Percentiles rank a stretch among this genome's conserved stretches.
These are phyloP conservation scores for Chironomus riparius DNA, from an alignment of 2,888 invertebrate genomes.

Conservation along the genomic window DNA sequence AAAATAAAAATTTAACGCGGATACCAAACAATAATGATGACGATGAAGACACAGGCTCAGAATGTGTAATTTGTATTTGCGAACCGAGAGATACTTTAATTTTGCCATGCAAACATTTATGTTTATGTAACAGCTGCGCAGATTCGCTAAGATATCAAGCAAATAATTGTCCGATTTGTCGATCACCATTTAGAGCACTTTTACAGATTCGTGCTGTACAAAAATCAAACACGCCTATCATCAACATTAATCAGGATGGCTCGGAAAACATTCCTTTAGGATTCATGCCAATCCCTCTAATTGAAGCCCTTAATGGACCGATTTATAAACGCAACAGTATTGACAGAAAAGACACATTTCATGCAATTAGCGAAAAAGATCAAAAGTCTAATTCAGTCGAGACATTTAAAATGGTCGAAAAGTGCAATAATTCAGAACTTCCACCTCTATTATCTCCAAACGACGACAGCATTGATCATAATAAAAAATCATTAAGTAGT, in stretches of 20 bases:
- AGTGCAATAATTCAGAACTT: not conserved
- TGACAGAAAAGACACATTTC: constrained; percentile 11
- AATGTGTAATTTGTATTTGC: constrained; percentile 99
- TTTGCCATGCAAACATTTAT: constrained; percentile 92
- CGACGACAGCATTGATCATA: constrained; percentile 44
- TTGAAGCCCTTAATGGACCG: constrained; percentile 94
- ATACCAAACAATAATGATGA: constrained; percentile 49
- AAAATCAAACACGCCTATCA: constrained; percentile 42
- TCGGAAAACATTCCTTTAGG: constrained; percentile 84
- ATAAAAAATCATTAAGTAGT: constrained; percentile 31
- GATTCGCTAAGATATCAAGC: constrained; percentile 95
- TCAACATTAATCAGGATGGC: constrained; percentile 49
- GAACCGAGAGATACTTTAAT: constrained; percentile 95
- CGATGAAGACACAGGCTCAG: constrained; percentile 89
- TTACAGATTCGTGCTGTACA: constrained; percentile 91
- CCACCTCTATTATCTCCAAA: constrained; percentile 47
- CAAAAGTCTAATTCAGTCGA: constrained; percentile 16
- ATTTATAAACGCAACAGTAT: constrained; percentile 9
- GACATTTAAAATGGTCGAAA: not conserved
- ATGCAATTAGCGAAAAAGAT: not conserved
- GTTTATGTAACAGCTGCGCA: constrained; percentile 94
- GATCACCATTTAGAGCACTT: constrained; percentile 95
- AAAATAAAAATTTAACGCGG: constrained; percentile 71
- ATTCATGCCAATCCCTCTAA: constrained; percentile 86
- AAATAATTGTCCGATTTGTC: constrained; percentile 97